Evolutionary conservation across 1,140 invertebrate species (phyloP), one percentile per base, ranked within the genome.

Genomic region (Drosophila pseudoananassae): DNA sequence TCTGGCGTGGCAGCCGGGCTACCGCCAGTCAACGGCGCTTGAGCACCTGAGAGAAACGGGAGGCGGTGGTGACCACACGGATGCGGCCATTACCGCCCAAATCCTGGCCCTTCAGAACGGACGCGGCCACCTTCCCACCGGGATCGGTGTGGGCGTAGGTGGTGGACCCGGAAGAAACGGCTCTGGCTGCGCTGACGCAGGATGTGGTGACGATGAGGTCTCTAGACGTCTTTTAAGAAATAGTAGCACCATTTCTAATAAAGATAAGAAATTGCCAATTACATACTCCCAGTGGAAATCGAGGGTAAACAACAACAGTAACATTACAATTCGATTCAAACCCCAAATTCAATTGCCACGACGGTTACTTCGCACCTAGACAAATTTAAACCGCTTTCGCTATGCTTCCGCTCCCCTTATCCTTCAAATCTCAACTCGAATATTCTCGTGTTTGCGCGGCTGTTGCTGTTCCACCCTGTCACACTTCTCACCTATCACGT

Each of bases 241-340:
- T 79, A 91, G 72, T 92, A 91, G 84, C 76, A 88, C 72, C 85
- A 70, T 87, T 90, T 81, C 76, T 78, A 91, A 81, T 91, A 90
- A 84, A 88, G 79, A 90, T 91, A 92, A 92, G 90, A 92, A 92
- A 92, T 91, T 91, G 89, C 91, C 89, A 91, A 91, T 92, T 90
- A 92, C 91, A 84, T 92, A 92, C 83, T 92, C 91, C 90, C 89
- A 92, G 78, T 92, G 91, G 91, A 92, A 91, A 89, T 90, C 81
- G 89, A 90, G 91, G 91, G 91, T 92, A 92, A 91, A 85, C 78
- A 82, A 78, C 46, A 55, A 56, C 6, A 53, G 55, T 59, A 63
- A 27, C 25, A 17, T 47, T 74, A 74, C 52, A 40, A 75, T 60
- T 64, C 64, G 64, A 72, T 43, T 64, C 17, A 63, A 66, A 29